Evolutionary conservation across 2,888 invertebrate genomes (phyloP).

Genomic region (Philereme transversata): DNA sequence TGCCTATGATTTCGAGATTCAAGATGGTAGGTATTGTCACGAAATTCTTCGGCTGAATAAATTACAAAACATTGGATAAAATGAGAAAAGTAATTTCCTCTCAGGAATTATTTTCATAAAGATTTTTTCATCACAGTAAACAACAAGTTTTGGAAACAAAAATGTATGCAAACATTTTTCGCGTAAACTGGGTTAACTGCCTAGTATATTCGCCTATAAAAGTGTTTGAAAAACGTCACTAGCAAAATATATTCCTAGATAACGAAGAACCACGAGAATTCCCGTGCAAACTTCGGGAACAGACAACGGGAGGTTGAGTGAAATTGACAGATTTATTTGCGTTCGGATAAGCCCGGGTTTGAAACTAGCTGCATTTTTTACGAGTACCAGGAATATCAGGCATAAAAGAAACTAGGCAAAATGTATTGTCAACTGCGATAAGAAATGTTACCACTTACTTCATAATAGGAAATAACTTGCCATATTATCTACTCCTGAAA

Average conservation of each 20-base stretch:
- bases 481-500: too few species aligned
- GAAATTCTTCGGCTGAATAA: conserved; percentile 3
- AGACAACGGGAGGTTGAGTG: conserved; percentile 71
- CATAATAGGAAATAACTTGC: too few species aligned
- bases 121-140: not conserved
- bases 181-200: not conserved
- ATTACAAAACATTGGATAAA: not conserved
- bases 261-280: conserved; percentile 24
- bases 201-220: conserved; percentile 5
- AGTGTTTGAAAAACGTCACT: conserved; percentile 16
- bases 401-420: too few species aligned
- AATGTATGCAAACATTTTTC: not conserved
- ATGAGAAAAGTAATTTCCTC: not conserved
- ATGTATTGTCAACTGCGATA: too few species aligned
- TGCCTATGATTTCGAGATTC: conserved; percentile 1
- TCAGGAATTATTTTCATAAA: not conserved
- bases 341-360: conserved; percentile 70
- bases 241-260: conserved; percentile 28
- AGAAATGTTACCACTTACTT: too few species aligned
- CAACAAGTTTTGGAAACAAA: not conserved
- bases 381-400: conserved; percentile 29
- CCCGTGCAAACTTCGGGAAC: conserved; percentile 42
- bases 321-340: conserved; percentile 83
- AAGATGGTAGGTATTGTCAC: conserved; percentile 6
- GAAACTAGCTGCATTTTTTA: conserved; percentile 75